phyloP scores from a whole-genome alignment of 2,888 invertebrate species.

The Chironomus riparius region DNA sequence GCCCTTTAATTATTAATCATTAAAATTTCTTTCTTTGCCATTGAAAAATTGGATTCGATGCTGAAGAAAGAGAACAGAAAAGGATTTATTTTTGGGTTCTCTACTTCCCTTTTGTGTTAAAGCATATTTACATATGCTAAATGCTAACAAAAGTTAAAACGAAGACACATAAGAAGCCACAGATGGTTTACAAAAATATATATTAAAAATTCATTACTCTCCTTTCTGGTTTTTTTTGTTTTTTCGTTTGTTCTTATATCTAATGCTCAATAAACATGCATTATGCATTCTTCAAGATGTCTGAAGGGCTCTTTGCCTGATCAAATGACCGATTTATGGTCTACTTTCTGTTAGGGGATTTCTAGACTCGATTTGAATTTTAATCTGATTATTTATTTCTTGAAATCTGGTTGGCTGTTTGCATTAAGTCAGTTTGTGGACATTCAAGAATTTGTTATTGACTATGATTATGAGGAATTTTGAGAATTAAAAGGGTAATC shows the following conservation, averaged over 20 bases:
- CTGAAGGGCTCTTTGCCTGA: background rate
- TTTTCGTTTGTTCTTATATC: background rate
- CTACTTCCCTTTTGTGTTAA: background rate
- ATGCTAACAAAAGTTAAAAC: background rate
- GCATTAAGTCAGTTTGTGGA: too few species aligned
- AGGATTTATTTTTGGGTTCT: background rate
- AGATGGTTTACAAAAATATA: constrained; percentile 16
- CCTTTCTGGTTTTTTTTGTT: background rate
- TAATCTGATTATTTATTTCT: too few species aligned
- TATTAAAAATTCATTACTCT: constrained; percentile 24
- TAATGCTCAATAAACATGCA: background rate
- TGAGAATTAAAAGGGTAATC: too few species aligned
- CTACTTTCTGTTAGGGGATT: too few species aligned
- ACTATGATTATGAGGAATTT: too few species aligned
- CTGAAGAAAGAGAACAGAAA: background rate
- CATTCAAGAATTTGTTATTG: too few species aligned
- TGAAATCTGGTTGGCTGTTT: too few species aligned
- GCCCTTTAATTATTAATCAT: constrained; percentile 26
- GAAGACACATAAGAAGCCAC: background rate
- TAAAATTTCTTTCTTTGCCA: constrained; percentile 9
- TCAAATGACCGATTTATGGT: background rate
- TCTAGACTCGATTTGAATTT: too few species aligned
- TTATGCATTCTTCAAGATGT: background rate
- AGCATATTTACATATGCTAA: background rate
- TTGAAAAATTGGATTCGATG: too few species aligned